Evolutionary conservation across 2,797 vertebrate species (phyloP), one percentile per base, ranked within the genome.

Genomic region (Smutsia temminckii): DNA sequence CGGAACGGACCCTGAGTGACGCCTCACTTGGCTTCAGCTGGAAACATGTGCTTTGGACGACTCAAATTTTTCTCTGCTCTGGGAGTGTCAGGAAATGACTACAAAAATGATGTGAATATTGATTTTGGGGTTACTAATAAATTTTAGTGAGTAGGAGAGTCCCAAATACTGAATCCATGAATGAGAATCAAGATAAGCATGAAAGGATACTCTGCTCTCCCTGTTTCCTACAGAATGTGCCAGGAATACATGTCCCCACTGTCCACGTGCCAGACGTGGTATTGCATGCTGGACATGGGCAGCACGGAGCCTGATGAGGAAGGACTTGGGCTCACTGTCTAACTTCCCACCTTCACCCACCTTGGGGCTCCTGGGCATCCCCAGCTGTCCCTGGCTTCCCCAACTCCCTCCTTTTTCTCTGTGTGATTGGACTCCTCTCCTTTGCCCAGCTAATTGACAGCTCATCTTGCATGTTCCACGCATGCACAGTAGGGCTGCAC

Each of bases 1-100:
- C 71, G 53, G 16, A 61, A 29, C 10, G 61, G 51, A 42, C 34
- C 8, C 42, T 4, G 6, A 18, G 53, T 14, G 18, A 66, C 20
- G 8, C 4, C 8, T 59, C 8, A 0, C 7, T 46, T 53, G 4
- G 25, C 8, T 4, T 27, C 23, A 20, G 57, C 8, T 21, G 12
- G 13, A 34, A 81, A 68, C 0, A 5, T 10, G 8, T 34, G 8
- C n/a, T 66, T 66, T 2, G 5, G 64, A 18, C 8, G 20, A 66
- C 63, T 34, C 64, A 66, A 4, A 18, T 18, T 66, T 66, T 66
- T 66, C 64, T n/a, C 64, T 10, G 17, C n/a, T 18, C n/a, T 34
- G 17, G 1, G 17, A 32, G 34, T 34, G 32, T 66, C 64, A 66
- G 64, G 32, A 20, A 66, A 66, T 0, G 4, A 32, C 64, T 18